These are phyloP conservation scores for Nothoprocta pentlandii DNA, from an alignment of 2,113 vertebrate genomes.

Conservation along the genomic window DNA sequence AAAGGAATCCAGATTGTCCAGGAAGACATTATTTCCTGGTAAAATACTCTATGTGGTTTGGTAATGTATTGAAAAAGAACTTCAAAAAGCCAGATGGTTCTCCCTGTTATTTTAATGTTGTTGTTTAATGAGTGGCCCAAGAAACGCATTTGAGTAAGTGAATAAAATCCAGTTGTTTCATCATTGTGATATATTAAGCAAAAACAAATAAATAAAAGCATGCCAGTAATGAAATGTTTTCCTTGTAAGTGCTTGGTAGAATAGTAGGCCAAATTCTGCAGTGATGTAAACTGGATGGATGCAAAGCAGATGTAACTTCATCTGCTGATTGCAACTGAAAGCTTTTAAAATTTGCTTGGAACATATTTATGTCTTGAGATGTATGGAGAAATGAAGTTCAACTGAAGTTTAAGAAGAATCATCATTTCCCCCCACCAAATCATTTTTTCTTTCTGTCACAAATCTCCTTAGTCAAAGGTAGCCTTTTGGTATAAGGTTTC, in stretches of 20 bases:
- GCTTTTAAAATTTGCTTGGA: conserved; percentile 75
- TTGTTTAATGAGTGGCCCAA: conserved; percentile 65
- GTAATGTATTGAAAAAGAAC: conserved; percentile 64
- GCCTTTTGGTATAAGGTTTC: not conserved
- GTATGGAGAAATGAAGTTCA: conserved; percentile 67
- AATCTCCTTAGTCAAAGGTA: conserved; percentile 9
- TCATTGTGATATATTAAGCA: conserved; percentile 67
- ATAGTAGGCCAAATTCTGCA: conserved; percentile 73
- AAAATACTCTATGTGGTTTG: conserved; percentile 62
- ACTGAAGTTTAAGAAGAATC: conserved; percentile 61
- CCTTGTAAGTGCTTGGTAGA: conserved; percentile 54
- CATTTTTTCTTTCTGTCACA: not conserved
- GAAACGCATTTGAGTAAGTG: conserved; percentile 67
- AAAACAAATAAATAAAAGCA: conserved; percentile 78
- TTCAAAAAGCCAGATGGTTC: conserved; percentile 75
- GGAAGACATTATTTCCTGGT: conserved; percentile 69
- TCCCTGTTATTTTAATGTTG: conserved; percentile 60
- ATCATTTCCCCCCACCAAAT: conserved; percentile 10
- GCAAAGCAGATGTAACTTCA: conserved; percentile 83
- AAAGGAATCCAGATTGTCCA: conserved; percentile 44
- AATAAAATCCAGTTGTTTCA: conserved; percentile 70
- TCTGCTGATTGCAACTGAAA: conserved; percentile 74
- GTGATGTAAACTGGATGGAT: conserved; percentile 77
- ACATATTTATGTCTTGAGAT: conserved; percentile 59
- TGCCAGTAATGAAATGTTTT: conserved; percentile 75